Base-by-base conservation (phyloP, 30 jellyfish, hydroid and myxozoan species). In the Morbakka virulenta region DNA sequence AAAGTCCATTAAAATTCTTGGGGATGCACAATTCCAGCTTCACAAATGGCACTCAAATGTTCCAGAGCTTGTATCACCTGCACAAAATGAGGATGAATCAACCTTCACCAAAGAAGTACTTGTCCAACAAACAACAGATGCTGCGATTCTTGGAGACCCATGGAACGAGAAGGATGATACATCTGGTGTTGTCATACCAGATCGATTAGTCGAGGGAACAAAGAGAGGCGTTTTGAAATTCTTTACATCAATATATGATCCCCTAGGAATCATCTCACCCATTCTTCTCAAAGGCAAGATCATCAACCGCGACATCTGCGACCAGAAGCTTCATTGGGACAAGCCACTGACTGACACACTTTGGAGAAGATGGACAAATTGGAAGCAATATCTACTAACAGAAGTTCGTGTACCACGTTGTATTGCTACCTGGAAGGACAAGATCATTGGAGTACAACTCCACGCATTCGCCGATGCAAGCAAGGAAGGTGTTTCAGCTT, bases 391-490 rank as follows among this genome's bases (percentile, higher is more conserved):
- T 2, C 50, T 80, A 17, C 86, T 88, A 62, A 34, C 77, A 23
- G 35, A 32, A 9, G 32, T 87, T n/a, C 75, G 47, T 20, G 52
- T 48, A 21, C 50, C 83, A 4, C 53, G 94, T 22, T 50, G 81
- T 33, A 34, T 84, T 9, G 41, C 76, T 32, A 28, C 1, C 21
- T 50, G 31, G 20, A 64, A 64, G 31, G 79, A 74, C 28, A 66
- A 41, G 2, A 74, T 87, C 73, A 0, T 41, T 3, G 14, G 36
- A 9, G 35, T 80, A 30, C 86, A 62, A 24, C 83, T 80, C 24
- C 94, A 80, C 73, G 90, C 80, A 14, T 87, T 87, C 63, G 96
- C 86, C 34, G 96, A 87, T 68, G 95, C 94, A 12, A 72, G 96
- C 32, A 41, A 79, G 70, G 20, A 0, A 12, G 95, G 95, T 50